phyloP scores from a whole-genome alignment of 2,113 vertebrate species.

The Lophochroa leadbeateri region DNA sequence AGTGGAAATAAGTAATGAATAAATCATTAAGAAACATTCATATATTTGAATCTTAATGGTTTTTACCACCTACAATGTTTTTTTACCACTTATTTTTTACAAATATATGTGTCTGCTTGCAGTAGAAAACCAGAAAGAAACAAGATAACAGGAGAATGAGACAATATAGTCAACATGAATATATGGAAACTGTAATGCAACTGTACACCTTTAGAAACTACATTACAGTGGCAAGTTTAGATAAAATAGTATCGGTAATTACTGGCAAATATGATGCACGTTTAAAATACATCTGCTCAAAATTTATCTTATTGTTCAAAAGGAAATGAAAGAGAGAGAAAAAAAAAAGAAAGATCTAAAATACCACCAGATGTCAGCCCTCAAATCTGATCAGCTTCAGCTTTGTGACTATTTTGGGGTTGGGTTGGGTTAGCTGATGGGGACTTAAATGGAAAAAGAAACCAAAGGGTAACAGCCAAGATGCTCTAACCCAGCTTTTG shows the following conservation, averaged over 20 bases:
- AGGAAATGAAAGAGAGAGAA: not conserved
- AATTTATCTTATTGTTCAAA: not conserved
- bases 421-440: not conserved
- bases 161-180: not conserved
- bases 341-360: not conserved
- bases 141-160: not conserved
- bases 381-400: not conserved
- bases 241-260: not conserved
- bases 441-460: not conserved
- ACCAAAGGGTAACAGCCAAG: not conserved
- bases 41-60: not conserved
- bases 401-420: not conserved
- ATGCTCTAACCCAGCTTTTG: not conserved
- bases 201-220: not conserved
- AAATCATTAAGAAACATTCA: not conserved
- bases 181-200: not conserved
- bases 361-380: not conserved
- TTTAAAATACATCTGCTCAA: not conserved
- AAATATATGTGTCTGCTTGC: not conserved
- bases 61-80: not conserved
- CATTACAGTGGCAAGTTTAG: not conserved
- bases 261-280: not conserved
- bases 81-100: not conserved
- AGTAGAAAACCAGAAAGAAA: not conserved
- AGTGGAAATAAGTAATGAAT: not conserved